Percentiles rank a stretch among this genome's conserved stretches.
Evolutionary conservation across 2,113 vertebrate species (phyloP).

Genomic region (Columbina picui): DNA sequence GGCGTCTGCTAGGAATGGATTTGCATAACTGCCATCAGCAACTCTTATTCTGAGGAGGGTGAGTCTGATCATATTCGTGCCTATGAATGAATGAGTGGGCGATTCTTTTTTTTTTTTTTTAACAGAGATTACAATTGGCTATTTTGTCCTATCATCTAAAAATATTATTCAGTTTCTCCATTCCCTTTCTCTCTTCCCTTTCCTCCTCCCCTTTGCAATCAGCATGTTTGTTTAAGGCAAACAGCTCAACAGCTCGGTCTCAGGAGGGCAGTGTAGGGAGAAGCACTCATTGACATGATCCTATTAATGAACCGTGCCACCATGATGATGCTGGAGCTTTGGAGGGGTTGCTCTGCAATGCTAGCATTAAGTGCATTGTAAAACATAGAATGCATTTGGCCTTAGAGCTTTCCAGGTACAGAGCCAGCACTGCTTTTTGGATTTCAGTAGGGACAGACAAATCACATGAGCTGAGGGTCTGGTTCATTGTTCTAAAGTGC

Average conservation of each 20-base stretch:
- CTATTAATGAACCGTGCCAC: not conserved
- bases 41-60: not conserved
- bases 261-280: not conserved
- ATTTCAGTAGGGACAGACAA: not conserved
- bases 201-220: not conserved
- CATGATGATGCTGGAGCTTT: not conserved
- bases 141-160: not conserved
- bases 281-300: accelerated
- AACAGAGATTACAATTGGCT: not conserved
- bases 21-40: constrained; percentile 6
- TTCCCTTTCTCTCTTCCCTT: not conserved
- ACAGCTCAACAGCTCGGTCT: not conserved
- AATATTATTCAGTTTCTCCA: not conserved
- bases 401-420: not conserved
- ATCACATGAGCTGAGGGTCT: not conserved
- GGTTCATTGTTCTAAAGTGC: not conserved
- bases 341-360: not conserved
- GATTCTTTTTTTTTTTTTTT: not conserved
- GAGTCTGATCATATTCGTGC: not conserved
- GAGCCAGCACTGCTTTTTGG: not conserved
- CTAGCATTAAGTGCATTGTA: not conserved
- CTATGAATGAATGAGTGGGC: not conserved
- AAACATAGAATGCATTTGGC: not conserved
- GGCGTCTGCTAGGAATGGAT: not conserved
- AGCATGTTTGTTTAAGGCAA: not conserved